Conservation (phyloP, 2,888 invertebrate species). For the Lasioglossum figueresi region DNA sequence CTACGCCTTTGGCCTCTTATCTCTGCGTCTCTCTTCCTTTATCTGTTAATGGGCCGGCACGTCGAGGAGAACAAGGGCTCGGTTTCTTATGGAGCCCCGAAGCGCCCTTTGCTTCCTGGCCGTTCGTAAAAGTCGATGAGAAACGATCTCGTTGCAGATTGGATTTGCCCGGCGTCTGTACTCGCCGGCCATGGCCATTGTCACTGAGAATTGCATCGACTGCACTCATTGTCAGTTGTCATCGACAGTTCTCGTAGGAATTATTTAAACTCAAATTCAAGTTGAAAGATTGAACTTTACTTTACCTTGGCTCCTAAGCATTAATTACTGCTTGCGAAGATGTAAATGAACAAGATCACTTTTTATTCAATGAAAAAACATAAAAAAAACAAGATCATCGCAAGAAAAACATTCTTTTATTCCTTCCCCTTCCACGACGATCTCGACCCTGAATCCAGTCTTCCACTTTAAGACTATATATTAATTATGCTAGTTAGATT, state of each 20-base stretch:
- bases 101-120: constrained; percentile 36
- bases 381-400: too few relatives aligned
- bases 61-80: constrained; percentile 30
- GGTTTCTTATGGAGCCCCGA: constrained; percentile 11
- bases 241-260: background rate
- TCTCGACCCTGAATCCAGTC: too few relatives aligned
- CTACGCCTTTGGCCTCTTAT: constrained; percentile 5
- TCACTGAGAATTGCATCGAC: constrained; percentile 51
- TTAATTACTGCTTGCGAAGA: too few relatives aligned
- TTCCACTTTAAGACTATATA: too few relatives aligned
- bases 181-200: constrained; percentile 48
- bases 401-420: too few relatives aligned
- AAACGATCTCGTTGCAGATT: constrained; percentile 65
- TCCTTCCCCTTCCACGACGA: too few relatives aligned
- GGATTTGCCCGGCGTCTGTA: constrained; percentile 47
- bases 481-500: background rate
- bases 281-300: background rate
- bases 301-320: too few relatives aligned
- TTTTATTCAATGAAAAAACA: too few relatives aligned
- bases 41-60: constrained; percentile 29
- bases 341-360: too few relatives aligned
- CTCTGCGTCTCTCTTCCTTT: constrained; percentile 17
- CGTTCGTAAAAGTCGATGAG: constrained; percentile 56
- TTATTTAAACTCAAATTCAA: background rate
- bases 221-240: background rate